Evolutionary conservation across 2,888 invertebrate species (phyloP), one percentile per base, ranked within the genome.

Genomic region (Troglohyphantes excavatus): DNA sequence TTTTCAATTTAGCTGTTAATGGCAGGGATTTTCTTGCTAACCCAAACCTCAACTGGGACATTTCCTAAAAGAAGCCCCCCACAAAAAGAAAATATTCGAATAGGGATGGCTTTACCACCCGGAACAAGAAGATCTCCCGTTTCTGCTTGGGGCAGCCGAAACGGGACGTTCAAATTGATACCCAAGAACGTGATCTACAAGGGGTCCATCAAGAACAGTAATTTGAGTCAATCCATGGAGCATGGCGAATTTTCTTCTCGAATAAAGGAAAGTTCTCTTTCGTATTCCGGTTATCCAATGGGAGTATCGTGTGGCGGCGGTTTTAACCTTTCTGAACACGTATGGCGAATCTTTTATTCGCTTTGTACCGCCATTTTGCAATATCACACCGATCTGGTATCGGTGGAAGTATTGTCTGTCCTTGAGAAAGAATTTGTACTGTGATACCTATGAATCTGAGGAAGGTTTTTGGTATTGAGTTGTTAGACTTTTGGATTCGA

Each of bases 301-400:
- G 68, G 79, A 68, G 27, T 81, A 81, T 81, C 79, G 68, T 46
- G 19, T 81, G 67, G 68, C 68, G 17, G 53, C 17, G 29, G 46
- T 53, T 29, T 81, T 81, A 68, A 29, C 79, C 46, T 81, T 81
- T 81, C 79, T 11, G 19, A 9, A 67, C 79, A 81, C 79, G 79
- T 81, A 21, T 63, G 11, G 3, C 17, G 67, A 65, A 65, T 26
- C 26, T 61, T 65, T 75, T 78, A 65, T 78, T 78, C 78, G 43
- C 19, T 33, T 33, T 39, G 33, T 29, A n/a, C 46, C 17, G 33
- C 72, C 46, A 17, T 9, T n/a, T 26, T 72, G 72, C 17, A 72
- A 72, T 72, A 70, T 70, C 39, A 39, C 23, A 29, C 70, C 39
- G 5, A 33, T 33, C 33, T 33, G n/a, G n/a, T 53, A 53, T 53